Conservation (phyloP, 2,113 vertebrate species). For the Pimephales promelas region DNA sequence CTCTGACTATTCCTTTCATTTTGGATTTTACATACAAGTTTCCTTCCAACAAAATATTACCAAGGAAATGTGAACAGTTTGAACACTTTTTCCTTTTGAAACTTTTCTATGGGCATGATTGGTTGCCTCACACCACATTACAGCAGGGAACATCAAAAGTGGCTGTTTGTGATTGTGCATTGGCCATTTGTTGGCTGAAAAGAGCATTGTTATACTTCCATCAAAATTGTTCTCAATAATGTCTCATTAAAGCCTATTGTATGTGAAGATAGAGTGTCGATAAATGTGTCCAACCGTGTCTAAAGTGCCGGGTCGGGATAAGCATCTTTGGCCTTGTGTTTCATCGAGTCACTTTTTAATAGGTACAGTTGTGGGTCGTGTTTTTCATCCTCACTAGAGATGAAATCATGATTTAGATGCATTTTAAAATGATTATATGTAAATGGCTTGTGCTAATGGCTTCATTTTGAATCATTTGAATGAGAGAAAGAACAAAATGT, state of each 20-base stretch:
- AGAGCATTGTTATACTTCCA: not conserved
- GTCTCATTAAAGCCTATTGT: not conserved
- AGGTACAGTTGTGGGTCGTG: not conserved
- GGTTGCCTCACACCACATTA: not conserved
- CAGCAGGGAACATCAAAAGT: not conserved
- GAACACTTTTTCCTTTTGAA: not conserved
- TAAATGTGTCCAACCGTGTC: not conserved
- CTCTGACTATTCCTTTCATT: not conserved
- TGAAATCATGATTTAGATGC: no score
- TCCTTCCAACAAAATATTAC: not conserved
- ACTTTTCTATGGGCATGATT: not conserved
- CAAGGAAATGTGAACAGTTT: no score
- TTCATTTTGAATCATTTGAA: no score
- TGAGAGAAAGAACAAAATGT: no score
- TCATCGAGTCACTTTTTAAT: not conserved
- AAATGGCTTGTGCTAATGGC: no score
- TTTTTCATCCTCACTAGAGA: not conserved
- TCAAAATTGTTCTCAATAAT: not conserved
- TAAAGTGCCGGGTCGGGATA: no score
- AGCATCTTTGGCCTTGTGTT: not conserved
- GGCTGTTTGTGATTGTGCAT: not conserved
- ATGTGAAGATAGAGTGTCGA: not conserved
- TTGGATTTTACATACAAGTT: not conserved
- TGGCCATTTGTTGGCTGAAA: not conserved
- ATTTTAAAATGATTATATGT: no score